Percentiles rank a stretch among this genome's conserved stretches.
phyloP scores from a whole-genome alignment of 2,113 vertebrate genomes.

The Pseudois nayaur region DNA sequence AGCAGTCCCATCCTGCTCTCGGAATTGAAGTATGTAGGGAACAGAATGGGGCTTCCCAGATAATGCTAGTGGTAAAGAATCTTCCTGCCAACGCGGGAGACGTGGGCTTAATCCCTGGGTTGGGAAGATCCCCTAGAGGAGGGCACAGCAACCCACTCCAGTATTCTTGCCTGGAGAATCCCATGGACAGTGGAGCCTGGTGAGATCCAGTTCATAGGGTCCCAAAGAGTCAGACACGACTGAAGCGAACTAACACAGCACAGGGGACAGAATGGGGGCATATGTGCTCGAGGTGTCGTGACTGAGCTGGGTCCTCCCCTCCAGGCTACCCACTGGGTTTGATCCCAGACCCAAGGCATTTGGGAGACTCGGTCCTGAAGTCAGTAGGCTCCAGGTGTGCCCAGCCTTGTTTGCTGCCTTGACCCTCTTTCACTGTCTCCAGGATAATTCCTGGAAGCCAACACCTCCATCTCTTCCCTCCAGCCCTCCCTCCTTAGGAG shows the following conservation, averaged over 20 bases:
- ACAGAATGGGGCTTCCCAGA: not conserved
- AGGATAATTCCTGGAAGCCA: not conserved
- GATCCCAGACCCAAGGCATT: not conserved
- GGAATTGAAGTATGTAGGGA: not conserved
- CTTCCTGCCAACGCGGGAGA: not conserved
- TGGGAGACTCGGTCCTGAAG: not conserved
- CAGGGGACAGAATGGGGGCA: not conserved
- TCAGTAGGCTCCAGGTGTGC: not conserved
- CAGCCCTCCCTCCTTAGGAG: not conserved
- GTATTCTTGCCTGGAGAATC: not conserved
- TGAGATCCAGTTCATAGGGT: not conserved
- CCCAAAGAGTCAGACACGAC: not conserved
- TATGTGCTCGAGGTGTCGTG: not conserved
- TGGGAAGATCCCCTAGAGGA: not conserved
- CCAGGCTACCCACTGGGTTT: not conserved
- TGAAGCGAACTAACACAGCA: not conserved
- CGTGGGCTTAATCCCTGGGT: not conserved
- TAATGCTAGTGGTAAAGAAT: not conserved
- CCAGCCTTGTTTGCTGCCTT: not conserved
- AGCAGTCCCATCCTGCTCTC: not conserved
- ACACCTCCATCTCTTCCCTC: not conserved
- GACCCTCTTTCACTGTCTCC: not conserved
- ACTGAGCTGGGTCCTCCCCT: not conserved
- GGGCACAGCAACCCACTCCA: not conserved
- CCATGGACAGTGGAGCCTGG: not conserved